Conservation (phyloP, 2,797 vertebrate species). For the Ateles fusciceps region DNA sequence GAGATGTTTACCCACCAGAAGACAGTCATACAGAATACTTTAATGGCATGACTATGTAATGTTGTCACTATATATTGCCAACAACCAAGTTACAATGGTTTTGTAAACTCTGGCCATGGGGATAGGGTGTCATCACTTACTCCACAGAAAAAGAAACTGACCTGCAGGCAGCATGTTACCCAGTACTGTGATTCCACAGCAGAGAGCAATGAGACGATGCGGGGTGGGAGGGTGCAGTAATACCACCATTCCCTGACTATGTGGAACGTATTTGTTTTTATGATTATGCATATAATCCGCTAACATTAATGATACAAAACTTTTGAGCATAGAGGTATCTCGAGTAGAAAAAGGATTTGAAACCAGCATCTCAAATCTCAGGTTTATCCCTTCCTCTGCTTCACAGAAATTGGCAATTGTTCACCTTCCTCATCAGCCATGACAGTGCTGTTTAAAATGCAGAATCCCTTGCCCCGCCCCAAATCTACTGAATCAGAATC, state of each 20-base stretch:
- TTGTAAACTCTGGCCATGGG: slow-evolving; percentile 1
- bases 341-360: not conserved
- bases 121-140: not conserved
- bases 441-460: not conserved
- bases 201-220: not conserved
- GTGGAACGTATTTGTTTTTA: not conserved
- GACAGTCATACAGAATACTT: not conserved
- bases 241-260: not conserved
- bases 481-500: not conserved
- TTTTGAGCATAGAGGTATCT: not conserved
- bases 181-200: not conserved
- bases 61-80: not conserved
- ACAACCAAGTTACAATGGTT: not conserved
- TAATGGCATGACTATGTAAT: not conserved
- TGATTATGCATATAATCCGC: not conserved
- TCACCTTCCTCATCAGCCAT: not conserved
- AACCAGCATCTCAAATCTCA: not conserved
- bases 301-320: not conserved
- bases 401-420: not conserved
- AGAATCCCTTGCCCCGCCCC: not conserved
- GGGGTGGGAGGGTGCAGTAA: not conserved
- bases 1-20: not conserved
- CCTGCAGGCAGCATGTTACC: not conserved
- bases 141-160: not conserved
- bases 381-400: not conserved